These are phyloP conservation scores for Rhabdomys pumilio DNA, from an alignment of 2,797 vertebrate genomes.

Conservation along the genomic window DNA sequence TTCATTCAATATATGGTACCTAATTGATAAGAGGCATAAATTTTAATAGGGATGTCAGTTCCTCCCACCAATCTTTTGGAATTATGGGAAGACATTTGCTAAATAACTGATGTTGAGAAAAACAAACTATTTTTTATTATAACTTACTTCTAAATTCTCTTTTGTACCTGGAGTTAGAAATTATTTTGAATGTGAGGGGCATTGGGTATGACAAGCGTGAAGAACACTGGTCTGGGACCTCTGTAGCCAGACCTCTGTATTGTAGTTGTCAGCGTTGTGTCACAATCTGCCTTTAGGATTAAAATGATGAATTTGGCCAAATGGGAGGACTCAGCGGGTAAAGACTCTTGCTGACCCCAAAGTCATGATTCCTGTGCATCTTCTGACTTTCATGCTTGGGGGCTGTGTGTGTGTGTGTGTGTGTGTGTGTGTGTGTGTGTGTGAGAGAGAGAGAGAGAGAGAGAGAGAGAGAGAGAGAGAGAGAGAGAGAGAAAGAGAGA, in stretches of 20 bases:
- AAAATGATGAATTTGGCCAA: not conserved
- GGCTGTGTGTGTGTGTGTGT: not conserved
- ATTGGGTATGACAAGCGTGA: not conserved
- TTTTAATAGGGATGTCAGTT: not conserved
- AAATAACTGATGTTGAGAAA: not conserved
- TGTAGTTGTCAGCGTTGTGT: not conserved
- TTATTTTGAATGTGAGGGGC: not conserved
- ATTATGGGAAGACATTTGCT: not conserved
- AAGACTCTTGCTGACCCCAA: not conserved
- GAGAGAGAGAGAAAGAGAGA: too few relatives aligned
- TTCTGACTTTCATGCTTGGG: not conserved
- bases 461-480: not conserved
- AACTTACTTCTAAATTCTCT: conserved; percentile 14
- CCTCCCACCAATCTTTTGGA: not conserved
- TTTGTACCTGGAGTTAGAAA: not conserved
- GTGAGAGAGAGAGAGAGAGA: not conserved
- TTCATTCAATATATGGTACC: not conserved
- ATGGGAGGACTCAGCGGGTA: not conserved
- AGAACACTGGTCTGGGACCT: not conserved
- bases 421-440: not conserved
- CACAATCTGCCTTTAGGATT: not conserved
- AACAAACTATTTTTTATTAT: not conserved
- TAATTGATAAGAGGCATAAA: not conserved
- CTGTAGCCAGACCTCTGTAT: not conserved
- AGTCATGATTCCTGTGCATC: not conserved